These are phyloP conservation scores for Odontocolon sp. DNA, from an alignment of 2,888 invertebrate species.

Conservation along the genomic window DNA sequence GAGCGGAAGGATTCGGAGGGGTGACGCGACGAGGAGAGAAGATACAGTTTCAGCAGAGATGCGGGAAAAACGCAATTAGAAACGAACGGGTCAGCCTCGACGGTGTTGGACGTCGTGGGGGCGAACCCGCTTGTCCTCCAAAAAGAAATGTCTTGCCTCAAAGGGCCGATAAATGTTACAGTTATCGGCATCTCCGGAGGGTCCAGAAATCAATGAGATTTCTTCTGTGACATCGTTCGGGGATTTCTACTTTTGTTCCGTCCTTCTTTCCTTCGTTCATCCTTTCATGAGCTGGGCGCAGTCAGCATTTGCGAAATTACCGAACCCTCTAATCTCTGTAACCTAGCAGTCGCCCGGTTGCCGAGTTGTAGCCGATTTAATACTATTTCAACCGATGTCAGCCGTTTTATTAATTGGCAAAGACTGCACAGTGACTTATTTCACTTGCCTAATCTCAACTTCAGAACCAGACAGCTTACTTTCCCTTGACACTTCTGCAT, in stretches of 20 bases:
- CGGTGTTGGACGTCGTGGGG: constrained; percentile 41
- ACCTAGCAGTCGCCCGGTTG: constrained; percentile 25
- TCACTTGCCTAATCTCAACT: constrained; percentile 42
- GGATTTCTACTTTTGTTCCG: constrained; percentile 14
- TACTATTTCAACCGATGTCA: constrained; percentile 63
- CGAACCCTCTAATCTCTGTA: constrained; percentile 60
- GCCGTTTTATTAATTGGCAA: constrained; percentile 64
- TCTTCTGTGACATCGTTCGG: constrained; percentile 53
- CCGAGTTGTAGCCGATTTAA: constrained; percentile 48
- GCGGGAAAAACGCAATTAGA: constrained; percentile 71
- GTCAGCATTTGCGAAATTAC: constrained; percentile 68
- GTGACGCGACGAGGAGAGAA: background rate
- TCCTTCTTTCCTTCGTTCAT: constrained; percentile 19
- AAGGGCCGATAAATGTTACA: too few species aligned
- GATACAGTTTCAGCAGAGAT: constrained; percentile 4
- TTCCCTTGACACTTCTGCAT: background rate
- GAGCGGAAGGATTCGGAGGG: constrained; percentile 61
- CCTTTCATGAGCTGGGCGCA: constrained; percentile 36
- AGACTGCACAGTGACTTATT: constrained; percentile 47
- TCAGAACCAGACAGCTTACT: constrained; percentile 5
- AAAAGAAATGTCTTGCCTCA: background rate
- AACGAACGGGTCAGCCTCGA: constrained; percentile 67
- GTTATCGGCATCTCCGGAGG: constrained; percentile 12
- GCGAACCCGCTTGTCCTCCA: background rate
- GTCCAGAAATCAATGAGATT: constrained; percentile 62